Evolutionary conservation across 1,140 invertebrate species (phyloP), one percentile per base, ranked within the genome.

Genomic region (Gryon sp.): DNA sequence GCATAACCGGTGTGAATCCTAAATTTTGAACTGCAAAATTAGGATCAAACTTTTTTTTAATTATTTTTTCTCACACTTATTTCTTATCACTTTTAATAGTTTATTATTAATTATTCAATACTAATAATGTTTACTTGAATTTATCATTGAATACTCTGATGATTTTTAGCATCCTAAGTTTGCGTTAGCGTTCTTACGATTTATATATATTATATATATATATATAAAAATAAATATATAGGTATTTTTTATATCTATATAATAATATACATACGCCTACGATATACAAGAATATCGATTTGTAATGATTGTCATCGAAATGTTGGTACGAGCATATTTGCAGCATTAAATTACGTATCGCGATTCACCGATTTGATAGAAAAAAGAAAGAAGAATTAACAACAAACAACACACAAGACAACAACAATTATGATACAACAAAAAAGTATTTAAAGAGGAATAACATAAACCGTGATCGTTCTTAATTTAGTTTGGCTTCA

Each of bases 61-160:
- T 32, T 11, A 8, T 38, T 53, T 30, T 12, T 26, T 45, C 38
- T 60, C n/a, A n/a, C n/a, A n/a, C n/a, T 46, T 55, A 43, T 46
- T 55, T 60, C 38, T 69, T 74, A 62, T 24, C 41, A 45, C 70
- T 76, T 73, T 76, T 60, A 55, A 57, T 68, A 43, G 36, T 68
- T 73, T 62, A 60, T 65, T 43, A 45, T 50, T 52, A 59, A 66
- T 73, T 80, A 80, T 79, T 65, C n/a, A 11, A 28, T 79, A 63
- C 48, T 82, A 80, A 76, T 82, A 80, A 79, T 41, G 63, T 81
- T 66, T 82, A 80, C 81, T 80, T 52, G 12, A 66, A 79, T 76
- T 80, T 82, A 83, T 84, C 79, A 84, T 83, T 83, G 76, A 84
- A 84, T 83, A 82, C 78, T 82, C 73, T 68, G 72, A 62, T 74